Conservation (phyloP, 2,797 vertebrate genomes). For the Phrynocephalus vlangalii region DNA sequence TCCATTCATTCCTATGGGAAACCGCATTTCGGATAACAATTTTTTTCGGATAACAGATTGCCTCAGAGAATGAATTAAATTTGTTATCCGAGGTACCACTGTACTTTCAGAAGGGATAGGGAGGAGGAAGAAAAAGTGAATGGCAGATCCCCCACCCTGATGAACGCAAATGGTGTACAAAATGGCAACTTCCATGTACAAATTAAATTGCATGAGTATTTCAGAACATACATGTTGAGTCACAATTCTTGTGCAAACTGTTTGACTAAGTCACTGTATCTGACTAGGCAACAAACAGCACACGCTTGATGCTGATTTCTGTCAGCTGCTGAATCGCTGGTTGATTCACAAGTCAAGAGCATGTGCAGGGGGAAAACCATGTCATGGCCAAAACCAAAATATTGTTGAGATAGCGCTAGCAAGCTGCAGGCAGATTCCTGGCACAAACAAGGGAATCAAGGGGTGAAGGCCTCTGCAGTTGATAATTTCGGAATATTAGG, state of each 20-base stretch:
- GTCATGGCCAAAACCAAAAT: conserved; percentile 4
- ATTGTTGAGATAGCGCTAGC: conserved; percentile 2
- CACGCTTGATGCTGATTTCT: not conserved
- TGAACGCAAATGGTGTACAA: not conserved
- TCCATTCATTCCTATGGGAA: no score
- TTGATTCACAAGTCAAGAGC: conserved; percentile 24
- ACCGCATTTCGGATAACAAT: no score
- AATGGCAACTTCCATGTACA: not conserved
- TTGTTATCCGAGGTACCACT: no score
- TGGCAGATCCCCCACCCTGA: not conserved
- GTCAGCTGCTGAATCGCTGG: not conserved
- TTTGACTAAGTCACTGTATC: conserved; percentile 29
- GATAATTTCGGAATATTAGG: not conserved
- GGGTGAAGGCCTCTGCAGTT: not conserved
- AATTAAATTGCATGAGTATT: not conserved
- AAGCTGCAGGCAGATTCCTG: conserved; percentile 14
- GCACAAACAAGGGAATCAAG: not conserved
- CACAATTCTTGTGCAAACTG: not conserved
- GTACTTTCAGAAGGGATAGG: no score
- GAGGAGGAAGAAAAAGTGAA: not conserved
- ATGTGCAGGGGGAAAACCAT: no score
- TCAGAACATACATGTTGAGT: not conserved
- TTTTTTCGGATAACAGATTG: no score
- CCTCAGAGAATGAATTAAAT: no score
- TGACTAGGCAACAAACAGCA: conserved; percentile 1